Evolutionary conservation across 1,140 invertebrate genomes (phyloP), one percentile per base, ranked within the genome.

Genomic region (Solenopsis fugax): DNA sequence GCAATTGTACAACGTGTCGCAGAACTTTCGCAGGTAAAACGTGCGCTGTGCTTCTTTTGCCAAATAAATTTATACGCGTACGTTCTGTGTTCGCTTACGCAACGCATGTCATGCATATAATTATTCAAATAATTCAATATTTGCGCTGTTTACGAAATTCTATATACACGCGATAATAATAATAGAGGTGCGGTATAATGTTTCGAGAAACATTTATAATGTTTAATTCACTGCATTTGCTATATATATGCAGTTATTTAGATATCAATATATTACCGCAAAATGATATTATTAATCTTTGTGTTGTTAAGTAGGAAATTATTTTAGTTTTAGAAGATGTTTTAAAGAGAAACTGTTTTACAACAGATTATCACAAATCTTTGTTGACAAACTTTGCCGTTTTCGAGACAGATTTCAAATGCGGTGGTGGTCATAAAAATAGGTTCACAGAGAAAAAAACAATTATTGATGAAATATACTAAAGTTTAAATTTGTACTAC

Each of bases 121-220:
- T 81, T 81, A 81, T 56, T 71, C 16, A 21, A 24, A 24, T 71
- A 69, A 71, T 56, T 71, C 41, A 41, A 81, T 81, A 69, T 80
- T 69, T 69, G 24, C 7, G 34, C 6, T 65, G 45, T 69, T 67
- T 37, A 16, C 16, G 37, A 67, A 69, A 69, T 69, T 29, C 16
- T 60, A 54, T 54, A 50, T 58, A 65, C 7, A 60, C 29, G 18
- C 5, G 18, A 56, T 56, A 60, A 60, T 58, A 41, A 24, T 18
- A 45, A 45, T 41, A 34, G 9, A 21, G 21, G 34, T 7, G 5
- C 2, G 18, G 18, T n/a, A 48, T 64, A 24, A 77, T 24, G 41
- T 77, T 60, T 37, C 45, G 24, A 50, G 24, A 64, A 65, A 21
- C 18, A 69, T 69, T 81, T 81, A 7, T n/a, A n/a, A n/a, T 21